These are phyloP conservation scores for Phengaris arion DNA, from an alignment of 2,888 invertebrate genomes.

Conservation along the genomic window DNA sequence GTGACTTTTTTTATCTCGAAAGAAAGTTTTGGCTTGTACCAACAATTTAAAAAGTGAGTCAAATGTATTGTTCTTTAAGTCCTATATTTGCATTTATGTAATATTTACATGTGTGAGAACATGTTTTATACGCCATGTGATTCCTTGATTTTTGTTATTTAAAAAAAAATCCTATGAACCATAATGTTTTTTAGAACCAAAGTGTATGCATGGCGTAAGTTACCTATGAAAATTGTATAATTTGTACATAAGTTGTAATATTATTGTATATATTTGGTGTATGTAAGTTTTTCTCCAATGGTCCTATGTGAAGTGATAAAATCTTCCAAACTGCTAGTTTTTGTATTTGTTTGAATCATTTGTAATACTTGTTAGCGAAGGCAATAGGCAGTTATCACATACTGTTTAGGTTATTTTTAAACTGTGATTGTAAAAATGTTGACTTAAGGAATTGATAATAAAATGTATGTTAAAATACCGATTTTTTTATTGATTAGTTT, in stretches of 20 bases:
- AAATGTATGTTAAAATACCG: slow-evolving; percentile 24
- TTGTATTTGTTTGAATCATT: slow-evolving; percentile 25
- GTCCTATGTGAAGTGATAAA: slow-evolving; percentile 27
- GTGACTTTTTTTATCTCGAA: background rate
- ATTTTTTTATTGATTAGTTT: background rate
- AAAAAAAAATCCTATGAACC: slow-evolving; percentile 41
- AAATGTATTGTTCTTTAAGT: background rate
- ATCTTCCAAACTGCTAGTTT: slow-evolving; percentile 29
- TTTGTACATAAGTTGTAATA: slow-evolving; percentile 25
- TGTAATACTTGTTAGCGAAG: slow-evolving; percentile 23
- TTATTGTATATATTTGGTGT: slow-evolving; percentile 28
- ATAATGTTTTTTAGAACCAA: slow-evolving; percentile 50
- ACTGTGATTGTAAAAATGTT: slow-evolving; percentile 34
- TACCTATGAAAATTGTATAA: slow-evolving; percentile 41
- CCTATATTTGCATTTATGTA: slow-evolving; percentile 21
- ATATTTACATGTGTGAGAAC: slow-evolving; percentile 14
- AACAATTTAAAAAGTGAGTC: background rate
- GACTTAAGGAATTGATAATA: slow-evolving; percentile 33
- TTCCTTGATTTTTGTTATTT: slow-evolving; percentile 5
- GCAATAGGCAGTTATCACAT: slow-evolving; percentile 37
- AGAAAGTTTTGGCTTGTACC: background rate
- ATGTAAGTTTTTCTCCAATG: slow-evolving; percentile 27
- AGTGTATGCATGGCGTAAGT: slow-evolving; percentile 52
- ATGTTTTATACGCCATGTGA: slow-evolving; percentile 18
- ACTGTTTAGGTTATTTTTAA: slow-evolving; percentile 31